These are phyloP conservation scores for Pyrrhopygopsis socrates DNA, from an alignment of 2,888 invertebrate genomes.

Conservation along the genomic window DNA sequence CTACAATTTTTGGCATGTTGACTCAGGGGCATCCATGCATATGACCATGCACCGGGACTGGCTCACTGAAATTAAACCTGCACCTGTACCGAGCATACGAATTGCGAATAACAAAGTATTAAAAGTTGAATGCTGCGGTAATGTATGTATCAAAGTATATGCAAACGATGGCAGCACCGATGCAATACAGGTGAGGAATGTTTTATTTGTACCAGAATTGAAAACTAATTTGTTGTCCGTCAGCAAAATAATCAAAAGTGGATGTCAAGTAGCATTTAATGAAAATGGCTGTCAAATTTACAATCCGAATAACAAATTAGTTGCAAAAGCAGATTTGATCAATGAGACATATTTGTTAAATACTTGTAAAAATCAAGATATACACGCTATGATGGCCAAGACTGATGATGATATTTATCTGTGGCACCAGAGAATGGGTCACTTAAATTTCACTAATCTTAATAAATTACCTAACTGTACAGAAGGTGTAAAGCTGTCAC, in stretches of 20 bases:
- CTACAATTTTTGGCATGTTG: not conserved
- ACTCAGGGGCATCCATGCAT: slow-evolving; percentile 16
- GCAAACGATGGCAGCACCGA: not conserved
- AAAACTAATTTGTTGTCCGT: slow-evolving; percentile 64
- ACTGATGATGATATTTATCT: slow-evolving; percentile 29
- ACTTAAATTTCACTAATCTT: slow-evolving; percentile 57
- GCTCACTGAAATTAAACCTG: not conserved
- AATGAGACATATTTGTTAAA: slow-evolving; percentile 67
- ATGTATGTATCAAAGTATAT: not conserved
- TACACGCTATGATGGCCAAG: not conserved
- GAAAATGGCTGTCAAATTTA: not conserved
- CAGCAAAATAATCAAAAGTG: slow-evolving; percentile 60
- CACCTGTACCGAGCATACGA: not conserved
- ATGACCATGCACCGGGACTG: slow-evolving; percentile 2
- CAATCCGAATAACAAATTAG: slow-evolving; percentile 3
- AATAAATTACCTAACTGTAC: slow-evolving; percentile 45
- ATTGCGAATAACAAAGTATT: not conserved
- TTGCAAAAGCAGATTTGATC: slow-evolving; percentile 51
- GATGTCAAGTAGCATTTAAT: slow-evolving; percentile 67
- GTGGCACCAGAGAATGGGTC: slow-evolving; percentile 67
- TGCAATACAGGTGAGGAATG: slow-evolving; percentile 13
- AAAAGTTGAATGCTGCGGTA: not conserved
- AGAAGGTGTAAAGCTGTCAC: slow-evolving; percentile 45
- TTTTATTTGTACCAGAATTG: slow-evolving; percentile 57
- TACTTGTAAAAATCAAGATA: not conserved